Percentiles rank a stretch among this genome's conserved stretches.
These are phyloP conservation scores for Caenorhabditis sp. DNA, from an alignment of 2,888 invertebrate genomes.

Conservation along the genomic window DNA sequence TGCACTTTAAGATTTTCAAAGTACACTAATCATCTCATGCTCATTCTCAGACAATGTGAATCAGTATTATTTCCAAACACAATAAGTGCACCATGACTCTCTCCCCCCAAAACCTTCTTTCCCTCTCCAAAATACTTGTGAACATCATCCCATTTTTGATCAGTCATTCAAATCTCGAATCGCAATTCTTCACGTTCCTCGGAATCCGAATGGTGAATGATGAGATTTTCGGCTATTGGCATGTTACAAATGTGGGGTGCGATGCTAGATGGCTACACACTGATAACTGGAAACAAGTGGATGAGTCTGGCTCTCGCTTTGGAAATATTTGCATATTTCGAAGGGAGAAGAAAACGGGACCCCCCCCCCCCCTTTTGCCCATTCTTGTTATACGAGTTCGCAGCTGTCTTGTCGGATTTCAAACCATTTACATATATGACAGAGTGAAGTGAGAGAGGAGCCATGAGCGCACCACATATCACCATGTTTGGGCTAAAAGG, in stretches of 20 bases:
- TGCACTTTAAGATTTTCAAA: too few species aligned
- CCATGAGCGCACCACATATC: slow-evolving; percentile 29
- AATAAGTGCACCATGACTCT: too few species aligned
- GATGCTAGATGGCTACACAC: slow-evolving; percentile 40
- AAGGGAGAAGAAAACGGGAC: not conserved
- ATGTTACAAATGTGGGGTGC: slow-evolving; percentile 56
- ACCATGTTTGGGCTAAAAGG: slow-evolving; percentile 29
- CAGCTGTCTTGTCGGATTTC: slow-evolving; percentile 64
- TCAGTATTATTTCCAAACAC: too few species aligned
- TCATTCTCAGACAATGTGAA: too few species aligned
- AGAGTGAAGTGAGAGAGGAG: slow-evolving; percentile 35
- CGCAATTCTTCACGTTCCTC: not conserved
- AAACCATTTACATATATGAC: slow-evolving; percentile 65
- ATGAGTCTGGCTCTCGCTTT: not conserved
- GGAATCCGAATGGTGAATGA: slow-evolving; percentile 30
- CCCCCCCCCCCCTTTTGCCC: not conserved
- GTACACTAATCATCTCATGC: too few species aligned
- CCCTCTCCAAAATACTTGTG: too few species aligned
- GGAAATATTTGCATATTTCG: slow-evolving; percentile 66
- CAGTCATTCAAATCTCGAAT: not conserved
- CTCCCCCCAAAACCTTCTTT: too few species aligned
- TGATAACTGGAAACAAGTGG: slow-evolving; percentile 57
- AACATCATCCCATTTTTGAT: not conserved
- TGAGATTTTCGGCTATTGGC: slow-evolving; percentile 28
- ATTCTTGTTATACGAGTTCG: slow-evolving; percentile 49